phyloP scores from a whole-genome alignment of 2,888 invertebrate species.

The Polymixis flavicincta region DNA sequence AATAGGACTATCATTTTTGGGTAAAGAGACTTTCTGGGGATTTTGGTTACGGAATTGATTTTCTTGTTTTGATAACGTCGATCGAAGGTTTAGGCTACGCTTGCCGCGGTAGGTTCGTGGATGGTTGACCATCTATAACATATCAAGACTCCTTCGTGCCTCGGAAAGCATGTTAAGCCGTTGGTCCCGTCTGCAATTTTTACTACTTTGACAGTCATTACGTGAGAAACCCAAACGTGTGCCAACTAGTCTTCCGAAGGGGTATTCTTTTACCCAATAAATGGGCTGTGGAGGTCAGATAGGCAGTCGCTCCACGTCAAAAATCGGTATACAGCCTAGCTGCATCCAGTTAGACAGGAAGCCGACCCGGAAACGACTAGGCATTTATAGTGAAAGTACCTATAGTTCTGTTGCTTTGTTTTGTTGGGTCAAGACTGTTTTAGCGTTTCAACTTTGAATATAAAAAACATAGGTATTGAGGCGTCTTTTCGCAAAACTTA shows the following conservation, averaged over 20 bases:
- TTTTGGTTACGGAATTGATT: background rate
- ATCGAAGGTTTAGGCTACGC: background rate
- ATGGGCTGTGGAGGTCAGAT: background rate
- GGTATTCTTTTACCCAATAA: background rate
- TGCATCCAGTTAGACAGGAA: background rate
- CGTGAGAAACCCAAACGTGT: background rate
- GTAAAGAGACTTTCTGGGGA: too few relatives aligned
- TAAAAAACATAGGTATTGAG: background rate
- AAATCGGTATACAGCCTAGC: too few relatives aligned
- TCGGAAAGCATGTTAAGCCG: background rate
- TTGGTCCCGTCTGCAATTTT: background rate
- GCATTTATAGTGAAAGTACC: too few relatives aligned
- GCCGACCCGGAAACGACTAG: too few relatives aligned
- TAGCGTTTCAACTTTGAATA: background rate
- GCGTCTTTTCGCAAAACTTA: background rate
- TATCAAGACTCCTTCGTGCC: background rate
- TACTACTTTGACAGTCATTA: background rate
- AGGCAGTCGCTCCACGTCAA: background rate
- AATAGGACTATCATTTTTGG: too few relatives aligned
- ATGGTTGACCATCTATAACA: background rate
- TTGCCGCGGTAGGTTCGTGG: background rate
- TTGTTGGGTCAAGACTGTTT: background rate
- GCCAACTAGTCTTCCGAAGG: background rate
- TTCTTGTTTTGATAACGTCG: background rate
- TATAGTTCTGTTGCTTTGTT: background rate